Base-by-base conservation (phyloP, 2,797 vertebrate species). In the Gila robusta region DNA sequence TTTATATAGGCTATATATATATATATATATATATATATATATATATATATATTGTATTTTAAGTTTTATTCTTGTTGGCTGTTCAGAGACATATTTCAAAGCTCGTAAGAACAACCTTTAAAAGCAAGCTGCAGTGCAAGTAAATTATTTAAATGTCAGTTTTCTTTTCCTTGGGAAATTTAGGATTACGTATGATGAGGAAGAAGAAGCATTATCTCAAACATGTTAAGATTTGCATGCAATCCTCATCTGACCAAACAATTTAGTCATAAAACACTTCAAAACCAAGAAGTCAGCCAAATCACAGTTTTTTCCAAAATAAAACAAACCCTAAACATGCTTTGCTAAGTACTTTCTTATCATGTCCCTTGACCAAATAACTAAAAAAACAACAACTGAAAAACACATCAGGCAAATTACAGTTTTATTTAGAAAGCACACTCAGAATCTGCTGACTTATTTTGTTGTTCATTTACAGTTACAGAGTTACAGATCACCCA, bases 401-500 rank as follows among this genome's bases (percentile, higher is more conserved):
- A 59, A 59, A n/a, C 7, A 28, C 26, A 64, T 16, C 5, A 69
- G 7, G 47, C 32, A 19, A 32, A 78, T 21, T 0, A 56, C 39
- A 32, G 3, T 32, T 62, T 71, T 66, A 70, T 78, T 83, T 59
- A 83, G 28, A 66, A 28, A 71, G n/a, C 19, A 44, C 66, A 79
- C 28, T 67, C 26, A 21, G 2, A 79, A 8, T 59, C 28, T 69
- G 23, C 47, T 70, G 26, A 78, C 23, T 41, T 3, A 52, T 35
- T 85, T 54, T 5, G 82, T 1, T n/a, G 87, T 87, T 59, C 17
- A 54, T 82, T 89, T 93, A 81, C 91, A 98, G 97, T 90, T 96
- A 95, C 90, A 96, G 94, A 44, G 90, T 97, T 78, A 93, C 89
- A 0, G 94, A 97, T 78, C 87, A 89, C 5, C 95, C 96, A 19